Evolutionary conservation across 2,888 invertebrate species (phyloP).

Genomic region (Apamea anceps): DNA sequence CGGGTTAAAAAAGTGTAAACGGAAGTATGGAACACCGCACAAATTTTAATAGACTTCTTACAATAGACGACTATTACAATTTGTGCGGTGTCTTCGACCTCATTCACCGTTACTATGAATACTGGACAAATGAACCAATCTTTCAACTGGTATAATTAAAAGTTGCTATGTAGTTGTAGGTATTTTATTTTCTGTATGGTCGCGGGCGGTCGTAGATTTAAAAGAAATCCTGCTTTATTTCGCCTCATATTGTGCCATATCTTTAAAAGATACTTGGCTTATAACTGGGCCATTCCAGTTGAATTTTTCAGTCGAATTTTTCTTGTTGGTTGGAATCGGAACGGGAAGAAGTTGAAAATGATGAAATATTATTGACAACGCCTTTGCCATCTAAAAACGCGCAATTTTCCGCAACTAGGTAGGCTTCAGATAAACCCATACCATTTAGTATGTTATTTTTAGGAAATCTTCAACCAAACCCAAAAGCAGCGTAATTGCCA

Average conservation of each 20-base stretch:
- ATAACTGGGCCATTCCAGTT: neutral
- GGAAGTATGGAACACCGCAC: neutral
- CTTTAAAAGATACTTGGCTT: too few relatives aligned
- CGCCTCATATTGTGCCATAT: neutral
- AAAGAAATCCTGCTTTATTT: neutral
- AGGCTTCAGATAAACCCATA: neutral
- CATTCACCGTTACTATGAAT: constrained; percentile 6
- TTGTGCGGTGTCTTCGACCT: constrained; percentile 6
- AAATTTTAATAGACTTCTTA: constrained; percentile 3
- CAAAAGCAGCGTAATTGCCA: neutral
- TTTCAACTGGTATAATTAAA: neutral
- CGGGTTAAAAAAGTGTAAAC: neutral
- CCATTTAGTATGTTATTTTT: neutral
- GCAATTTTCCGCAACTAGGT: neutral
- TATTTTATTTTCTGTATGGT: neutral
- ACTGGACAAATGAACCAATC: neutral
- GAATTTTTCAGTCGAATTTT: neutral
- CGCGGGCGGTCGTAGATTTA: neutral
- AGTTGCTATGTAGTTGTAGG: neutral
- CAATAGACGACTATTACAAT: too few relatives aligned
- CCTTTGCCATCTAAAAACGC: too few relatives aligned
- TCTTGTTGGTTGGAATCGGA: too few relatives aligned
- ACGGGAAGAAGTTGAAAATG: neutral
- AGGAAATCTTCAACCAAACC: neutral
- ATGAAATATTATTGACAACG: neutral